These are phyloP conservation scores for Diarsia mendica DNA, from an alignment of 2,888 invertebrate species.

Conservation along the genomic window DNA sequence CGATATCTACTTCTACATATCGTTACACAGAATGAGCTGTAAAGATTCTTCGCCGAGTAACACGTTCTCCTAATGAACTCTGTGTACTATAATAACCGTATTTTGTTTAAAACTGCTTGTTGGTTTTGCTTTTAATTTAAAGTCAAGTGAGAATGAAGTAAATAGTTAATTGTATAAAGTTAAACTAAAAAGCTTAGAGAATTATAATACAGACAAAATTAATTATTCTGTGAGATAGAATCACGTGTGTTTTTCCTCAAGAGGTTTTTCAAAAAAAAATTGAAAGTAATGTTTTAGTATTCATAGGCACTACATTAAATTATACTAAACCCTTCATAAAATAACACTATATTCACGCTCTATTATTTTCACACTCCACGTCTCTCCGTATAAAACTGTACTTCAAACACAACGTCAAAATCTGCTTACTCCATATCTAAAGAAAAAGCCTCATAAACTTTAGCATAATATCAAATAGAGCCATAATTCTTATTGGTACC, in stretches of 20 bases:
- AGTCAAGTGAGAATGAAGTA: background rate
- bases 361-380: background rate
- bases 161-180: background rate
- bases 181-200: background rate
- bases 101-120: constrained; percentile 14
- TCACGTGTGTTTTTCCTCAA: background rate
- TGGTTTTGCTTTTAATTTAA: constrained; percentile 3
- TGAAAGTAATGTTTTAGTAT: background rate
- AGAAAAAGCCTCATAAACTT: constrained; percentile 37
- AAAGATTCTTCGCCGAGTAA: constrained; percentile 11
- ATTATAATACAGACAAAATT: background rate
- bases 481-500: constrained; percentile 56
- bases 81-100: constrained; percentile 25
- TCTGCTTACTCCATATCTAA: constrained; percentile 35
- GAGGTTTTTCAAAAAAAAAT: background rate
- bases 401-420: constrained; percentile 28
- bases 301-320: background rate
- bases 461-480: constrained; percentile 56
- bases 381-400: constrained; percentile 20
- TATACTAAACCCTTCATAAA: constrained; percentile 3
- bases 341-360: background rate
- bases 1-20: background rate
- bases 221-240: background rate
- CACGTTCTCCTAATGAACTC: constrained; percentile 19
- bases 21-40: constrained; percentile 1